A percentile compares a stretch with the other conserved stretches of the same genome.
Conservation (phyloP, 2,888 invertebrate species). For the Chrysotoxum bicinctum region DNA sequence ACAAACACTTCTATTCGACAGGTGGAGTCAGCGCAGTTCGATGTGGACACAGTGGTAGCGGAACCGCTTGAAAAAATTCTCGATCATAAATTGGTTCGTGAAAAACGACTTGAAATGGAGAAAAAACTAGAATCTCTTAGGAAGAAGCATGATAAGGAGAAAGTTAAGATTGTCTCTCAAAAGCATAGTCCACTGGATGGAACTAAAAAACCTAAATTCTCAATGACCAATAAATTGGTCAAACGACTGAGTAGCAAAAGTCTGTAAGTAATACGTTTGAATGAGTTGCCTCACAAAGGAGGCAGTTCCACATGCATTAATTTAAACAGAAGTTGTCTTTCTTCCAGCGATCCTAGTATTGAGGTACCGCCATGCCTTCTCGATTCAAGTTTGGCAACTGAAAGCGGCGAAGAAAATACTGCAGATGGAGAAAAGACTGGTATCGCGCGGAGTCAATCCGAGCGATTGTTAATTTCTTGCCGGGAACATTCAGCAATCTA, state of each 20-base stretch:
- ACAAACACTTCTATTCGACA: conserved; percentile 78
- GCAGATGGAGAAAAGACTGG: conserved; percentile 75
- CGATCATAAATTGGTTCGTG: conserved; percentile 90
- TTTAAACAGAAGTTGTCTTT: conserved; percentile 80
- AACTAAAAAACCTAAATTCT: conserved; percentile 87
- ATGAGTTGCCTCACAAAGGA: conserved; percentile 33
- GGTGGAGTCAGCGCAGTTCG: conserved; percentile 79
- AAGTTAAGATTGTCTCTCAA: conserved; percentile 84
- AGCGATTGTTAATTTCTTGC: conserved; percentile 85
- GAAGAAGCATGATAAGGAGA: conserved; percentile 92
- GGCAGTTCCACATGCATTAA: conserved; percentile 72
- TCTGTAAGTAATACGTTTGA: conserved; percentile 85
- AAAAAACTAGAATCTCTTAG: conserved; percentile 92
- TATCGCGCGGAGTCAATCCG: conserved; percentile 84
- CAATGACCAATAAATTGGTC: conserved; percentile 88
- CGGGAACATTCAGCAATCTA: conserved; percentile 88
- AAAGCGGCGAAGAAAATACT: conserved; percentile 78
- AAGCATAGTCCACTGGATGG: conserved; percentile 84
- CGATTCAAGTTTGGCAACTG: conserved; percentile 82
- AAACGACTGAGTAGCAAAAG: conserved; percentile 90
- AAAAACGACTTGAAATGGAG: conserved; percentile 91
- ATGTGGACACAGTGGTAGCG: conserved; percentile 84
- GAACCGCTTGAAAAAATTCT: conserved; percentile 91
- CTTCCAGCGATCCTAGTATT: conserved; percentile 79
- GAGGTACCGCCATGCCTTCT: conserved; percentile 82